A percentile compares a stretch with the other conserved stretches of the same genome.
Conservation (phyloP, 2,888 invertebrate genomes). For the Meandrusa payeni region DNA sequence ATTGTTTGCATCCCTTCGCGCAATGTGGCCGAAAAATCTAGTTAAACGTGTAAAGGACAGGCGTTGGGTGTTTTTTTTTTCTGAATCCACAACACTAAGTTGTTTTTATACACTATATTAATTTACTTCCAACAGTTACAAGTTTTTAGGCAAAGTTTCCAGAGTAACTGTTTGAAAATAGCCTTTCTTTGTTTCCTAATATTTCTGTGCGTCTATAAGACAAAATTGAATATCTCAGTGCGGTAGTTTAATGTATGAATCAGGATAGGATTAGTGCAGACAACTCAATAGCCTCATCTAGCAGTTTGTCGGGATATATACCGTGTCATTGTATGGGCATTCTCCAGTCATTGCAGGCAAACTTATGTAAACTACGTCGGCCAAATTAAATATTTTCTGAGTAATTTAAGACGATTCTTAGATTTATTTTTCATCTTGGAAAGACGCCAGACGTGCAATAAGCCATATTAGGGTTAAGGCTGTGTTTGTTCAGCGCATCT, state of each 20-base stretch:
- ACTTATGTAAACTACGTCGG: neutral
- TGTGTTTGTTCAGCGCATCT: neutral
- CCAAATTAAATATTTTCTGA: neutral
- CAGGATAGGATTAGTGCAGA: slow-evolving; percentile 1
- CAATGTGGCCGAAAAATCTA: no score
- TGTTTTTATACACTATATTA: no score
- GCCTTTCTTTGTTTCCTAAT: no score
- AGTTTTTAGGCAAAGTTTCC: no score
- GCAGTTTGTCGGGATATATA: slow-evolving; percentile 6
- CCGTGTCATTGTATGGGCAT: slow-evolving; percentile 3
- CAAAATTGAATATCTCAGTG: no score
- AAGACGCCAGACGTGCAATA: slow-evolving; percentile 8
- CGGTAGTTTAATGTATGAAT: neutral
- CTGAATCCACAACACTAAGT: no score
- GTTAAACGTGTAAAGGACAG: no score
- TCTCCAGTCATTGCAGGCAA: neutral
- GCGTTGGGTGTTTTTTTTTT: no score
- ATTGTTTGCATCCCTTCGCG: no score
- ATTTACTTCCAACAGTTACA: no score
- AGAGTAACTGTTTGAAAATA: no score
- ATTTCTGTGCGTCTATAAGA: no score
- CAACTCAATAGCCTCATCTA: slow-evolving; percentile 12
- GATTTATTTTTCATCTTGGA: slow-evolving; percentile 8
- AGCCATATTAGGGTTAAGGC: slow-evolving; percentile 2
- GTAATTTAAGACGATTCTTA: slow-evolving; percentile 1